Evolutionary conservation across 2,797 vertebrate genomes (phyloP).

Genomic region (Chelidonichthys spinosus): DNA sequence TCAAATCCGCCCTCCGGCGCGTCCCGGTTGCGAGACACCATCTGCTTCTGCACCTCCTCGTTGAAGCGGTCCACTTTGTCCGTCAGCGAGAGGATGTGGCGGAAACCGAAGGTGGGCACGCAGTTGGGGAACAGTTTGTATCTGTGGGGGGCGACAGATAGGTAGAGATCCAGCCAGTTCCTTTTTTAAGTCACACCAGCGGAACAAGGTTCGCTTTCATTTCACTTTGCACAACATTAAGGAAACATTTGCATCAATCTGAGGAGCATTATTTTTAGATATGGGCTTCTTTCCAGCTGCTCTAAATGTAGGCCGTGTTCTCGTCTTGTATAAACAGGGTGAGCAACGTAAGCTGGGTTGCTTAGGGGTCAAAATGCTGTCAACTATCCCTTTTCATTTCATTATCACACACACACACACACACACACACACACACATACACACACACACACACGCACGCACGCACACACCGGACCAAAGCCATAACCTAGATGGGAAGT

Average conservation of each 20-base stretch:
- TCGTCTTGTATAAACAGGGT: background rate
- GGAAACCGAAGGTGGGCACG: constrained; percentile 95
- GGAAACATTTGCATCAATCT: background rate
- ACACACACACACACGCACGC: constrained; percentile 16
- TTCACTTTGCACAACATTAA: background rate
- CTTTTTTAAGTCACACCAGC: background rate
- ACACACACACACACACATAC: constrained; percentile 23
- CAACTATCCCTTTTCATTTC: constrained; percentile 36
- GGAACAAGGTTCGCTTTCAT: background rate
- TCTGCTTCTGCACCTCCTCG: constrained; percentile 95
- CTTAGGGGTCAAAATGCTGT: constrained; percentile 10
- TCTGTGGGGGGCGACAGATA: constrained; percentile 71
- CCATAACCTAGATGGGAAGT: constrained; percentile 81
- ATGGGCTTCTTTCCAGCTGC: background rate
- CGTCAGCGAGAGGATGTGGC: constrained; percentile 93
- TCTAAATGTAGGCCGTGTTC: background rate
- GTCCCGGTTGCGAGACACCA: constrained; percentile 96
- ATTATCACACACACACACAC: constrained; percentile 15
- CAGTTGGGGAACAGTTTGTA: constrained; percentile 96
- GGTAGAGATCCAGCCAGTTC: background rate
- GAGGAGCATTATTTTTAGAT: background rate
- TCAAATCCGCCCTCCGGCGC: constrained; percentile 97
- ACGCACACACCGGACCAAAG: background rate
- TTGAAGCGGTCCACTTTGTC: constrained; percentile 96
- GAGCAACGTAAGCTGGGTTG: constrained; percentile 9